Conservation (phyloP, 2,113 vertebrate species). For the Poecile atricapillus region DNA sequence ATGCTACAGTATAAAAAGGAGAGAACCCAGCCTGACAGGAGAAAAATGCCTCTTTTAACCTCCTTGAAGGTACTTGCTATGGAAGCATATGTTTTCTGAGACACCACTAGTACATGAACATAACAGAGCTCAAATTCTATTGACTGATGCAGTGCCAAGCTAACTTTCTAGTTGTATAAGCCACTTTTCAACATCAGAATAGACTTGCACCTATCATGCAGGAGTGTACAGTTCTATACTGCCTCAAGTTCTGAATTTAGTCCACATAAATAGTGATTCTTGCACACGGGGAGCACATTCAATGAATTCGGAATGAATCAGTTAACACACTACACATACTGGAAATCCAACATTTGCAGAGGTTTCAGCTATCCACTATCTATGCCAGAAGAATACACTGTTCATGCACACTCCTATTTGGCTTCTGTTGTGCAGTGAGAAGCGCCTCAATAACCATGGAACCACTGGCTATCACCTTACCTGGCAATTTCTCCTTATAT, state of each 20-base stretch:
- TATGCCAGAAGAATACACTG: neutral
- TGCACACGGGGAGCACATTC: neutral
- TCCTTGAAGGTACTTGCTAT: neutral
- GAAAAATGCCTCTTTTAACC: neutral
- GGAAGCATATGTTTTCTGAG: neutral
- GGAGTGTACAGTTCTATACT: neutral
- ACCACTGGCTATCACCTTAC: neutral
- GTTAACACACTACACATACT: neutral
- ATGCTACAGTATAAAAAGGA: neutral
- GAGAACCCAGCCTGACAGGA: neutral
- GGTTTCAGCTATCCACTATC: neutral
- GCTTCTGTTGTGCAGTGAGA: neutral
- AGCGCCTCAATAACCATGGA: neutral
- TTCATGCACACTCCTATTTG: neutral
- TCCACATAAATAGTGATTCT: neutral
- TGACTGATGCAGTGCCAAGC: neutral
- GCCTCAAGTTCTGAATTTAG: neutral
- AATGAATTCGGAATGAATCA: neutral
- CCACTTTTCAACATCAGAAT: neutral
- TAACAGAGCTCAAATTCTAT: neutral
- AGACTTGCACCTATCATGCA: neutral
- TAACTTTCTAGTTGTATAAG: neutral
- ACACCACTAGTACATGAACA: neutral
- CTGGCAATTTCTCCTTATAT: neutral
- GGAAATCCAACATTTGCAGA: neutral